Evolutionary conservation across 2,888 invertebrate genomes (phyloP).

Genomic region (Eupithecia abbreviata): DNA sequence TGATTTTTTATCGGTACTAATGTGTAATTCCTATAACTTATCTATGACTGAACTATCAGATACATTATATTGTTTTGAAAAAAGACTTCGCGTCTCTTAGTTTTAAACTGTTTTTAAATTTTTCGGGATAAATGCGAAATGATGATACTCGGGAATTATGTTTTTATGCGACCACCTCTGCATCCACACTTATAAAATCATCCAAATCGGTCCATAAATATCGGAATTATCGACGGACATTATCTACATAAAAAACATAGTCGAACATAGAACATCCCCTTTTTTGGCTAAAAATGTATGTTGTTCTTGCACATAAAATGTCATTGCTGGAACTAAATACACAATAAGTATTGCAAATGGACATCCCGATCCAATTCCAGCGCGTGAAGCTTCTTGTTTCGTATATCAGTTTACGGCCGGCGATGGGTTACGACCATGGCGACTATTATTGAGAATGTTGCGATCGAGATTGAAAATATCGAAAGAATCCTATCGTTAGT

Average conservation of each 20-base stretch:
- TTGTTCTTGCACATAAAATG: slow-evolving; percentile 13
- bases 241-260: too few species aligned
- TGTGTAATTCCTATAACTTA: neutral
- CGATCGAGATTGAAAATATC: slow-evolving; percentile 10
- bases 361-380: slow-evolving; percentile 39
- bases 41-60: neutral
- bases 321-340: slow-evolving; percentile 21
- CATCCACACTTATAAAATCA: too few species aligned
- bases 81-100: too few species aligned
- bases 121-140: too few species aligned
- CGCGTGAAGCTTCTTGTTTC: slow-evolving; percentile 45
- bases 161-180: too few species aligned
- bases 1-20: neutral
- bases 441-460: neutral
- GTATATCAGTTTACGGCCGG: slow-evolving; percentile 47
- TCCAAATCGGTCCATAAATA: too few species aligned
- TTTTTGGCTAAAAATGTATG: neutral
- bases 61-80: neutral
- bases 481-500: neutral
- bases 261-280: too few species aligned
- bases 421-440: slow-evolving; percentile 15
- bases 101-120: too few species aligned
- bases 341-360: slow-evolving; percentile 23
- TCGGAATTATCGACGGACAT: too few species aligned
- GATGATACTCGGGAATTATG: too few species aligned